Evolutionary conservation across 2,797 vertebrate genomes (phyloP).

Genomic region (Sphenopsis melanotis): DNA sequence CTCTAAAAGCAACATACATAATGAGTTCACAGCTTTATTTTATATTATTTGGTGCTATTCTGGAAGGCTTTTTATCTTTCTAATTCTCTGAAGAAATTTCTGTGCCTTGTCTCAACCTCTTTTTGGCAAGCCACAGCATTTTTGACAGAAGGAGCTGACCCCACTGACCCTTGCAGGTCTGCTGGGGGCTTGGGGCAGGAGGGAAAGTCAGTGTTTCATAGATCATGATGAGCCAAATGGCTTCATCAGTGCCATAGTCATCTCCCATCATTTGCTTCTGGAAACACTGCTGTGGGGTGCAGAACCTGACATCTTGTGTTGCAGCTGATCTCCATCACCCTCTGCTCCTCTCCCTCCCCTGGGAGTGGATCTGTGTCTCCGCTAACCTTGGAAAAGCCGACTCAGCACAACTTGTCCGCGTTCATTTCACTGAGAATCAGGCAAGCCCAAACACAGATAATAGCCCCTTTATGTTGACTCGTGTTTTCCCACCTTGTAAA

Average conservation of each 20-base stretch:
- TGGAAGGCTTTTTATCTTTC: background rate
- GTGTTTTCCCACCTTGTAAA: constrained; percentile 42
- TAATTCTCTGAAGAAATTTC: background rate
- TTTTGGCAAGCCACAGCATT: background rate
- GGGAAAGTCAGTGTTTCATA: background rate
- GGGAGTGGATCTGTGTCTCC: background rate
- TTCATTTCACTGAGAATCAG: constrained; percentile 3
- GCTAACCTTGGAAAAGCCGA: background rate
- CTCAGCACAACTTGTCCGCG: background rate
- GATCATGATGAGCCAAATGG: background rate
- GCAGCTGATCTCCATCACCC: background rate
- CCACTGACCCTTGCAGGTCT: background rate
- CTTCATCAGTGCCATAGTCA: background rate
- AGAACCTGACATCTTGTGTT: background rate
- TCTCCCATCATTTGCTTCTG: constrained; percentile 1
- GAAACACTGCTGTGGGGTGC: background rate
- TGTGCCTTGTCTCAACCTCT: background rate
- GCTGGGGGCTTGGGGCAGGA: background rate
- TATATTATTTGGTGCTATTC: background rate
- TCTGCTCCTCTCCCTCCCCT: background rate
- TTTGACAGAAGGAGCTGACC: background rate
- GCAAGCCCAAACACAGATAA: constrained; percentile 15
- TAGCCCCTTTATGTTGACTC: background rate
- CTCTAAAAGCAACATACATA: background rate
- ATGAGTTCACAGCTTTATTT: background rate